A percentile compares a stretch with the other conserved stretches of the same genome.
Conservation (phyloP, 2,888 invertebrate species). For the Catocala sponsa region DNA sequence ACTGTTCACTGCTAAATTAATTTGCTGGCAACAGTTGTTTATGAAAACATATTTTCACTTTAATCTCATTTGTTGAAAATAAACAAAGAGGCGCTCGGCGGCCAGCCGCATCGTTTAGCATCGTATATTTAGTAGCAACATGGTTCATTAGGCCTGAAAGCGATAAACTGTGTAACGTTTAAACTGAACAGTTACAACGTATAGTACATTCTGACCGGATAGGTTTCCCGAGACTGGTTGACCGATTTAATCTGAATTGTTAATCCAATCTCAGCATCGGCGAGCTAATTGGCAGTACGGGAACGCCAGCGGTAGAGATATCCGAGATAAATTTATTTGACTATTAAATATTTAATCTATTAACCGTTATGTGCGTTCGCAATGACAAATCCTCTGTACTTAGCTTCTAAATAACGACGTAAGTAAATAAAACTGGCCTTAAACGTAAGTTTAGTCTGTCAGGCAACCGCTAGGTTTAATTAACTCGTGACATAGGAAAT, state of each 20-base stretch:
- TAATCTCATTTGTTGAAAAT: conserved; percentile 50
- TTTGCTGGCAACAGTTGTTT: conserved; percentile 25
- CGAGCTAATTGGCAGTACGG: conserved; percentile 76
- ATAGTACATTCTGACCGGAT: conserved; percentile 37
- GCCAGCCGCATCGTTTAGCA: conserved; percentile 56
- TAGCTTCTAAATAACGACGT: conserved; percentile 28
- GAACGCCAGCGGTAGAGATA: conserved; percentile 56
- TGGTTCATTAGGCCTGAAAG: conserved; percentile 71
- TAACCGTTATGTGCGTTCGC: conserved; percentile 24
- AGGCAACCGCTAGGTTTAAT: conserved; percentile 32
- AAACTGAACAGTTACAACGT: conserved; percentile 58
- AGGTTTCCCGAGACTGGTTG: conserved; percentile 55
- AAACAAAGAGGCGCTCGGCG: conserved; percentile 39
- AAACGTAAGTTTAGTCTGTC: conserved; percentile 25
- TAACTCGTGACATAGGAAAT: conserved; percentile 23
- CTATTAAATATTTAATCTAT: conserved; percentile 56
- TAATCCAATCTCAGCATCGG: conserved; percentile 74
- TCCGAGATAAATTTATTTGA: conserved; percentile 70
- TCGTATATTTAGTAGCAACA: conserved; percentile 56
- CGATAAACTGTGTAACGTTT: conserved; percentile 59
- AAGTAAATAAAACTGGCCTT: conserved; percentile 33
- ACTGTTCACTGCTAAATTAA: conserved; percentile 11
- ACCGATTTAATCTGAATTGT: conserved; percentile 80
- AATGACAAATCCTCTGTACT: conserved; percentile 30
- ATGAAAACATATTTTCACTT: conserved; percentile 47